Conservation (phyloP, 2,888 invertebrate species). For the Tachina fera region DNA sequence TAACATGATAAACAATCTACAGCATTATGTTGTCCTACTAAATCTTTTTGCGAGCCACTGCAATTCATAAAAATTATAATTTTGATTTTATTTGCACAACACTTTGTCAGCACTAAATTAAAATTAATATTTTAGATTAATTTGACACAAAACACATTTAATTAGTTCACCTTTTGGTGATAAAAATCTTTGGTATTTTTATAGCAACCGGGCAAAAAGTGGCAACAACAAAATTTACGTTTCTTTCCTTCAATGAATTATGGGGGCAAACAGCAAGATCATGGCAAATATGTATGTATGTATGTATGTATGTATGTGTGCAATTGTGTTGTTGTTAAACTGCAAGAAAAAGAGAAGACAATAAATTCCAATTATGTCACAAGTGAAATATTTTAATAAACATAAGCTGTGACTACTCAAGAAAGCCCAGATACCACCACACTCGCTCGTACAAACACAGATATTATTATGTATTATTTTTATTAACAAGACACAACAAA, state of each 20-base stretch:
- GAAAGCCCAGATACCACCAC: conserved; percentile 65
- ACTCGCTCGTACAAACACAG: conserved; percentile 31
- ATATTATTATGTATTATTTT: conserved; percentile 57
- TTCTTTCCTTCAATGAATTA: conserved; percentile 65
- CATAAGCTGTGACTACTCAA: conserved; percentile 74
- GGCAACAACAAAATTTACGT: conserved; percentile 59
- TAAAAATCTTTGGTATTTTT: conserved; percentile 57
- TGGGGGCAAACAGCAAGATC: conserved; percentile 7
- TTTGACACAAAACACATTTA: conserved; percentile 72
- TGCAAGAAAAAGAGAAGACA: conserved; percentile 62
- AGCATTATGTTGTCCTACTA: not conserved
- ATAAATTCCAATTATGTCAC: conserved; percentile 82
- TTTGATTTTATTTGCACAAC: conserved; percentile 50
- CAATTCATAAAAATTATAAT: conserved; percentile 40
- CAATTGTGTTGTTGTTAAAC: conserved; percentile 35
- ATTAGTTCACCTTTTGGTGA: conserved; percentile 70
- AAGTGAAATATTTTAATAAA: conserved; percentile 82
- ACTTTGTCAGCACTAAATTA: conserved; percentile 66
- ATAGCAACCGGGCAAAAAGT: conserved; percentile 33
- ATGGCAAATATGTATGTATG: not conserved
- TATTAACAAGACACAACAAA: conserved; percentile 70
- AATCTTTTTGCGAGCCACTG: conserved; percentile 1
- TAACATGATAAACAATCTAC: not conserved
- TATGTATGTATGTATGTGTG: too few relatives aligned
- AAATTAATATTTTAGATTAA: conserved; percentile 69